Evolutionary conservation across 2,888 invertebrate species (phyloP).

Genomic region (Drosophila lutescens): DNA sequence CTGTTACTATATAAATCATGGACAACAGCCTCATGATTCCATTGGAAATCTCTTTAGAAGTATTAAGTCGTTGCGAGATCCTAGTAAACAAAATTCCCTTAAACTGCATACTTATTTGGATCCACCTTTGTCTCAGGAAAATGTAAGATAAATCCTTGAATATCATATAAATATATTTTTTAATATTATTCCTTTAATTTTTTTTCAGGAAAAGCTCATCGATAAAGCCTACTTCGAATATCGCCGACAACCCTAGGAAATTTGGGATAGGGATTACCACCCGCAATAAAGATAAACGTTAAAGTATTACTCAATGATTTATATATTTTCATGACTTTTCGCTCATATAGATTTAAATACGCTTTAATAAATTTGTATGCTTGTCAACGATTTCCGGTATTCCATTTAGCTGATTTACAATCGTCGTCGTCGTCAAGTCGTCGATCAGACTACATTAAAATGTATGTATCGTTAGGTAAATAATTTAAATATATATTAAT

Average conservation of each 20-base stretch:
- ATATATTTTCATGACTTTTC: conserved; percentile 77
- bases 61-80: conserved; percentile 20
- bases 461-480: conserved; percentile 71
- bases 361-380: conserved; percentile 63
- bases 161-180: not conserved
- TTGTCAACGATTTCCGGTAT: conserved; percentile 57
- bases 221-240: conserved; percentile 16
- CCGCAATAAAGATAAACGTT: not conserved
- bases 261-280: no score
- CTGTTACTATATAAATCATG: conserved; percentile 25
- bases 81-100: conserved; percentile 21
- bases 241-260: not conserved
- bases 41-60: conserved; percentile 13
- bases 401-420: conserved; percentile 63
- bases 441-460: conserved; percentile 58
- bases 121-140: conserved; percentile 14
- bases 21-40: conserved; percentile 6
- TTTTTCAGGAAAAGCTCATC: conserved; percentile 17
- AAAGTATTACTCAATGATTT: conserved; percentile 74
- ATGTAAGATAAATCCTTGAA: conserved; percentile 1
- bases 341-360: conserved; percentile 68
- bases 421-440: conserved; percentile 45
- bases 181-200: not conserved
- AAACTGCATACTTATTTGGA: conserved; percentile 9
- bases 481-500: conserved; percentile 72